Conservation (phyloP, 2,888 invertebrate species). For the Machimus rusticus region DNA sequence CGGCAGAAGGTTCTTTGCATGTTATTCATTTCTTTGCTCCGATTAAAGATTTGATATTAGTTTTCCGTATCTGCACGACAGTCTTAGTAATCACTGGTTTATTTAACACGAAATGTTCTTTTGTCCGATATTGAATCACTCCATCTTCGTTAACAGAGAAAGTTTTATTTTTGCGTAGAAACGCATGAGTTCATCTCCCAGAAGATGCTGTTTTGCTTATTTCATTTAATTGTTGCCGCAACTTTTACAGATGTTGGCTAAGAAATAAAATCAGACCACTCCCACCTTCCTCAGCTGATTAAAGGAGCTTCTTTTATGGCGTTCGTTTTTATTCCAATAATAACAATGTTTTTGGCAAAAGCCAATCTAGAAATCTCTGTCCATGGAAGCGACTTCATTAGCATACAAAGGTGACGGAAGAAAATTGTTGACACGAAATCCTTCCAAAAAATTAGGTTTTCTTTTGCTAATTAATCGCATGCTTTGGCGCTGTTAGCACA, state of each 20-base stretch:
- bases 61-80: not conserved
- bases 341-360: not conserved
- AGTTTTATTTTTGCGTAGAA: not conserved
- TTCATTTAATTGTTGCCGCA: not conserved
- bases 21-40: not conserved
- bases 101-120: not conserved
- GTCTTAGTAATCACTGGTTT: not conserved
- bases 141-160: not conserved
- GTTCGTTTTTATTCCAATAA: not conserved
- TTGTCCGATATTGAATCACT: not conserved
- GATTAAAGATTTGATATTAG: not conserved
- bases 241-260: not conserved
- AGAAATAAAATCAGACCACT: not conserved
- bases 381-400: not conserved
- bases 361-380: not conserved
- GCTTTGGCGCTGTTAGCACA: not conserved
- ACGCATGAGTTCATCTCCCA: not conserved
- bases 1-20: not conserved
- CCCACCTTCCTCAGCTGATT: not conserved
- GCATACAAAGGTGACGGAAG: slow-evolving; percentile 7
- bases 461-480: slow-evolving; percentile 10
- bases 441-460: not conserved
- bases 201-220: not conserved
- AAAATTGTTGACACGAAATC: slow-evolving; percentile 6
- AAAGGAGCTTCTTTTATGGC: not conserved